Conservation (phyloP, 2,888 invertebrate genomes). For the Neocrepidodera transversa region DNA sequence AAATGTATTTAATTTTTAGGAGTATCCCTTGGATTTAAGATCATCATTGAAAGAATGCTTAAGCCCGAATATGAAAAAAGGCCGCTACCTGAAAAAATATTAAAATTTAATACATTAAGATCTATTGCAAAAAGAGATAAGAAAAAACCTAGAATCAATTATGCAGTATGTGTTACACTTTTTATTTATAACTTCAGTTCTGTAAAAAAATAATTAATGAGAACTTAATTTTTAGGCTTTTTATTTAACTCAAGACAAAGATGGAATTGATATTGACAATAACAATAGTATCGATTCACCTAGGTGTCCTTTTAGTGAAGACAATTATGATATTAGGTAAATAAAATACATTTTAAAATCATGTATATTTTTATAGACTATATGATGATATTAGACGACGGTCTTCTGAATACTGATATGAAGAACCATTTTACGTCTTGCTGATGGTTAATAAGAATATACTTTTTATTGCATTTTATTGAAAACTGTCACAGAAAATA, state of each 20-base stretch:
- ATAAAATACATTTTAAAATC: no score
- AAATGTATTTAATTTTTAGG: conserved; percentile 30
- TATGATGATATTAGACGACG: no score
- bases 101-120: conserved; percentile 39
- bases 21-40: conserved; percentile 40
- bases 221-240: conserved; percentile 13
- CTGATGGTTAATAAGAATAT: no score
- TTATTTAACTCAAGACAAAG: conserved; percentile 8
- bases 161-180: conserved; percentile 40
- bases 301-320: conserved; percentile 14
- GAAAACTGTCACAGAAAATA: neutral
- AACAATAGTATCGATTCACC: conserved; percentile 33
- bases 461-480: no score
- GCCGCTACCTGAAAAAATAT: conserved; percentile 44
- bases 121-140: conserved; percentile 41
- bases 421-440: no score
- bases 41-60: conserved; percentile 46
- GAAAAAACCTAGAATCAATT: conserved; percentile 39
- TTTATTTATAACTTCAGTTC: no score
- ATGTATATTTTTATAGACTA: no score
- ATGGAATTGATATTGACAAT: conserved; percentile 24
- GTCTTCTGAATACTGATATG: no score
- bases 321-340: conserved; percentile 20
- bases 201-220: no score
- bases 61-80: conserved; percentile 37